Percentiles rank a stretch among this genome's conserved stretches.
These are phyloP conservation scores for Pangasianodon gigas DNA, from an alignment of 2,113 vertebrate species.

Conservation along the genomic window DNA sequence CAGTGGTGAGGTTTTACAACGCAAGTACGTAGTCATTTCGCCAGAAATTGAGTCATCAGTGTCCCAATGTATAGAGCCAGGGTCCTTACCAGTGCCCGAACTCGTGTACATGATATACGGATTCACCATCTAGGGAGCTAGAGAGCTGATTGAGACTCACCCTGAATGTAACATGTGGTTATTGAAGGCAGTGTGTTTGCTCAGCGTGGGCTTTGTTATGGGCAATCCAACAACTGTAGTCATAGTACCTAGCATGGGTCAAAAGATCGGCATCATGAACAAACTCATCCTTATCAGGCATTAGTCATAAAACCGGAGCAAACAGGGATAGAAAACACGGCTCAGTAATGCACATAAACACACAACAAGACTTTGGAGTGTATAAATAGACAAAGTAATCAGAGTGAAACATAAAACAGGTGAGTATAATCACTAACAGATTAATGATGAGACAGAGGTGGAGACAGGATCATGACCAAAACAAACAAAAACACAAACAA, in stretches of 20 bases:
- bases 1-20: too few relatives aligned
- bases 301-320: background rate
- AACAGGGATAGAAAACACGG: background rate
- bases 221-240: background rate
- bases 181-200: background rate
- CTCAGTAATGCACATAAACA: background rate
- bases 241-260: background rate
- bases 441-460: background rate
- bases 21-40: too few relatives aligned
- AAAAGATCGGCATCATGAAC: background rate
- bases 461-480: background rate
- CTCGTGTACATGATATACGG: too few relatives aligned
- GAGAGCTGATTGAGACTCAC: too few relatives aligned
- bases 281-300: background rate
- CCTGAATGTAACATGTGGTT: background rate
- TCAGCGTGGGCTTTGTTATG: background rate
- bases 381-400: background rate
- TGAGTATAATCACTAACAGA: background rate
- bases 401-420: background rate
- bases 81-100: too few relatives aligned
- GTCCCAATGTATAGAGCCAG: too few relatives aligned
- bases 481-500: background rate
- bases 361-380: background rate
- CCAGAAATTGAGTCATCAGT: too few relatives aligned
- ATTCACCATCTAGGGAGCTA: too few relatives aligned